Percentiles rank a stretch among this genome's conserved stretches.
Evolutionary conservation across 2,888 invertebrate species (phyloP).

Genomic region (Ormyrus labotus): DNA sequence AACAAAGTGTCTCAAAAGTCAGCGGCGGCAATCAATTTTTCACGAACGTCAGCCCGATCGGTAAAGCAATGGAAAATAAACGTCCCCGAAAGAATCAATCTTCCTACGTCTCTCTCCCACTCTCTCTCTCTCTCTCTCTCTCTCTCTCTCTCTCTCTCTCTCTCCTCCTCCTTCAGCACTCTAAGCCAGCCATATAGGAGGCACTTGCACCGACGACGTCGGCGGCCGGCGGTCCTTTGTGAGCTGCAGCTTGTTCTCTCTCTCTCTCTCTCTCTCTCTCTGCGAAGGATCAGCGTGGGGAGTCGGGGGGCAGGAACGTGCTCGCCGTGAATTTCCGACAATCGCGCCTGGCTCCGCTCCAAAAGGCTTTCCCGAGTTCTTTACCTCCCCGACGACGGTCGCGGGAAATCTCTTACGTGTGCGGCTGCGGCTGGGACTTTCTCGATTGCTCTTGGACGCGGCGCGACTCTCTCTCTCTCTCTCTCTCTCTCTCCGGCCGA

Average conservation of each 20-base stretch:
- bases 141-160: neutral
- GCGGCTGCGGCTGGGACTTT: neutral
- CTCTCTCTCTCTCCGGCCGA: too few species aligned
- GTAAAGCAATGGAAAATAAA: constrained; percentile 35
- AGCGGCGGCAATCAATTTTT: constrained; percentile 27
- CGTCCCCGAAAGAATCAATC: constrained; percentile 37
- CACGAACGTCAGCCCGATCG: constrained; percentile 34
- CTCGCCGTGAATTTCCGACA: constrained; percentile 67
- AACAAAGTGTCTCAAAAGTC: too few species aligned
- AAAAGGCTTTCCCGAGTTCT: constrained; percentile 61
- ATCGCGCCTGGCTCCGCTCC: constrained; percentile 70
- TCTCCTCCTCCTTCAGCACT: neutral
- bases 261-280: constrained; percentile 24
- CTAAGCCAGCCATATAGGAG: neutral
- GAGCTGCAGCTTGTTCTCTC: constrained; percentile 23
- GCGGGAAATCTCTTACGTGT: constrained; percentile 13
- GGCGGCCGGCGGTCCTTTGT: constrained; percentile 12
- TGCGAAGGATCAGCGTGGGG: constrained; percentile 46
- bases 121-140: constrained; percentile 6
- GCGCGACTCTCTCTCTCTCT: neutral
- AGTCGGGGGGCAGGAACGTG: neutral
- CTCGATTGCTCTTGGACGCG: constrained; percentile 36
- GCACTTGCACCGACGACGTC: neutral
- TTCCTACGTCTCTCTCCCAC: constrained; percentile 7
- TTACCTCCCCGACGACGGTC: constrained; percentile 26